These are phyloP conservation scores for Phymatocera aterrima DNA, from an alignment of 2,888 invertebrate species.

Conservation along the genomic window DNA sequence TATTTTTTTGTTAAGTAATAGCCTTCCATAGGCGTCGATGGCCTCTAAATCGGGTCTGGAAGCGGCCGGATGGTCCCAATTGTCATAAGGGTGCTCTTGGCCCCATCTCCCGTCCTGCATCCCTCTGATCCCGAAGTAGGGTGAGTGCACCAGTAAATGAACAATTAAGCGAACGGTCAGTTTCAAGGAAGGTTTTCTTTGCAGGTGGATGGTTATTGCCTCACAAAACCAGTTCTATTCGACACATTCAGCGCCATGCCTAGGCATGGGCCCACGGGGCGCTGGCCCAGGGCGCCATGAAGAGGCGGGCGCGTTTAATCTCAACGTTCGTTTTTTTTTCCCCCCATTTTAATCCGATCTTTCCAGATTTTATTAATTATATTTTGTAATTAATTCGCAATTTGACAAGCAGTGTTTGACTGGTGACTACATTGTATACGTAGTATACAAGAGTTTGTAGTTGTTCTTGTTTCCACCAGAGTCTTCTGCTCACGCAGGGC, in stretches of 20 bases:
- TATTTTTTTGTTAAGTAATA: too few relatives aligned
- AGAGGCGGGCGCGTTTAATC: background rate
- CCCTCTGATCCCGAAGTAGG: too few relatives aligned
- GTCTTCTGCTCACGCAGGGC: background rate
- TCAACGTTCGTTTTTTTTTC: background rate
- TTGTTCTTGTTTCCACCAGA: background rate
- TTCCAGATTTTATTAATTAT: constrained; percentile 8
- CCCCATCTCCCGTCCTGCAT: too few relatives aligned
- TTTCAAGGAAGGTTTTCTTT: too few relatives aligned
- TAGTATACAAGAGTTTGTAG: background rate
- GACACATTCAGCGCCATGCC: constrained; percentile 8
- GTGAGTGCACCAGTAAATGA: too few relatives aligned
- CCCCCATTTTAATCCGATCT: background rate
- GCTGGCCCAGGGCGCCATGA: constrained; percentile 8
- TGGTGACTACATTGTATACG: background rate
- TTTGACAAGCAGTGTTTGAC: constrained; percentile 4
- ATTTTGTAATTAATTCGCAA: background rate
- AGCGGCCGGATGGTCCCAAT: too few relatives aligned
- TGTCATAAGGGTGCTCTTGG: too few relatives aligned
- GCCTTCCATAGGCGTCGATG: too few relatives aligned
- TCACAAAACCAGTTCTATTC: too few relatives aligned
- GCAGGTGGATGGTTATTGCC: too few relatives aligned
- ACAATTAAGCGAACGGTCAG: too few relatives aligned
- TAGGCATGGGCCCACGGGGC: constrained; percentile 23
- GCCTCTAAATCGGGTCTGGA: too few relatives aligned